Evolutionary conservation across 2,113 vertebrate species (phyloP).

Genomic region (Ariopsis seemanni): DNA sequence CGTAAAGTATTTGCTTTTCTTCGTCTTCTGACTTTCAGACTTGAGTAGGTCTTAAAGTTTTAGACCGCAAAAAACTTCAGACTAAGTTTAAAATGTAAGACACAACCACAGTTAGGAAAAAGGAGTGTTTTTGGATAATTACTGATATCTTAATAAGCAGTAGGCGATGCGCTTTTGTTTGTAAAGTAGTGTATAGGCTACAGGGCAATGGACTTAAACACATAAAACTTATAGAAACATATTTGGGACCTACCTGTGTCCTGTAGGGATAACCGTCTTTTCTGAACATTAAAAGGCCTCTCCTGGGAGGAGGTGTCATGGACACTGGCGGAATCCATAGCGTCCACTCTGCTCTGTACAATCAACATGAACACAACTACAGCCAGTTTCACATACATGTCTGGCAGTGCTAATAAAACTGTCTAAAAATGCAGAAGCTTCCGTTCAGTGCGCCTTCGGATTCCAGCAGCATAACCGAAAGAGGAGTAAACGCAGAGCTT

Average conservation of each 20-base stretch:
- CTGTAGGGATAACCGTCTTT: slow-evolving; percentile 82
- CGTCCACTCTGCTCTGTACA: slow-evolving; percentile 64
- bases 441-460: background rate
- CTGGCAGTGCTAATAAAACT: slow-evolving; percentile 20
- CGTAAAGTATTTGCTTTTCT: background rate
- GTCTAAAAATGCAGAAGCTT: background rate
- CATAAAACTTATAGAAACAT: background rate
- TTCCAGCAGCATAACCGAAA: slow-evolving; percentile 19
- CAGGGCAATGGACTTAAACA: background rate
- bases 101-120: background rate
- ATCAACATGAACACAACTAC: slow-evolving; percentile 68
- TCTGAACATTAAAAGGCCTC: slow-evolving; percentile 59
- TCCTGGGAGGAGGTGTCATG: slow-evolving; percentile 76
- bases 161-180: background rate
- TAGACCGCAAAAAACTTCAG: background rate
- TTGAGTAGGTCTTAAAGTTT: background rate
- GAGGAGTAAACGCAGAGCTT: slow-evolving; percentile 14
- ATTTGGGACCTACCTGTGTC: slow-evolving; percentile 78
- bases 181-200: background rate
- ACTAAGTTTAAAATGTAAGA: background rate
- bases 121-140: background rate
- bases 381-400: slow-evolving; percentile 64
- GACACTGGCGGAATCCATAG: slow-evolving; percentile 72
- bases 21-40: background rate
- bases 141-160: background rate